phyloP scores from a whole-genome alignment of 2,888 invertebrate species.

The Pyrrhia umbra region DNA sequence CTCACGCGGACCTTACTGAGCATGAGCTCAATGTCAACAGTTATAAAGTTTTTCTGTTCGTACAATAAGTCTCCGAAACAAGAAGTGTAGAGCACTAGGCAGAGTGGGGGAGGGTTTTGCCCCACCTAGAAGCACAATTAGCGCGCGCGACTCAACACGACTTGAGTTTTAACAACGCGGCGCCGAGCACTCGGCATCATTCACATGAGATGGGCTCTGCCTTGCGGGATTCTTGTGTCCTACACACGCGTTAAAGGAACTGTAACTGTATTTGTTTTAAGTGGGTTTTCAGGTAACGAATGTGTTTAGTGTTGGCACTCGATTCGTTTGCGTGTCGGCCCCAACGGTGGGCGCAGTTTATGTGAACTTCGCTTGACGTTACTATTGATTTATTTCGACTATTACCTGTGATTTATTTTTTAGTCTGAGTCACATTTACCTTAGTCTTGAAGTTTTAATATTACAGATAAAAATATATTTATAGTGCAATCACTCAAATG shows the following conservation, averaged over 20 bases:
- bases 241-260: constrained; percentile 74
- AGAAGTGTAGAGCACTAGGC: constrained; percentile 81
- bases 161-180: constrained; percentile 89
- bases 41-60: constrained; percentile 78
- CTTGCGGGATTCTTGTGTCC: constrained; percentile 75
- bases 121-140: constrained; percentile 87
- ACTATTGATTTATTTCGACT: constrained; percentile 13
- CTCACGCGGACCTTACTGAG: constrained; percentile 30
- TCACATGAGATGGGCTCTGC: constrained; percentile 80
- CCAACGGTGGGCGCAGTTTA: constrained; percentile 10
- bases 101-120: constrained; percentile 60
- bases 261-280: constrained; percentile 68
- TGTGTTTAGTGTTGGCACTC: constrained; percentile 43
- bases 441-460: constrained; percentile 9
- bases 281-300: constrained; percentile 63
- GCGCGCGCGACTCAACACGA: constrained; percentile 88
- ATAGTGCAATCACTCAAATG: not conserved
- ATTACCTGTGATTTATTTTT: constrained; percentile 15
- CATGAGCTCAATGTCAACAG: constrained; percentile 85
- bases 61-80: constrained; percentile 81
- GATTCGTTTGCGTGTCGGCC: constrained; percentile 33
- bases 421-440: not conserved
- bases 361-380: not conserved
- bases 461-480: not conserved
- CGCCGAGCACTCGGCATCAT: constrained; percentile 84